Base-by-base conservation (phyloP, 1,140 invertebrate genomes). In the Ladona fulva region DNA sequence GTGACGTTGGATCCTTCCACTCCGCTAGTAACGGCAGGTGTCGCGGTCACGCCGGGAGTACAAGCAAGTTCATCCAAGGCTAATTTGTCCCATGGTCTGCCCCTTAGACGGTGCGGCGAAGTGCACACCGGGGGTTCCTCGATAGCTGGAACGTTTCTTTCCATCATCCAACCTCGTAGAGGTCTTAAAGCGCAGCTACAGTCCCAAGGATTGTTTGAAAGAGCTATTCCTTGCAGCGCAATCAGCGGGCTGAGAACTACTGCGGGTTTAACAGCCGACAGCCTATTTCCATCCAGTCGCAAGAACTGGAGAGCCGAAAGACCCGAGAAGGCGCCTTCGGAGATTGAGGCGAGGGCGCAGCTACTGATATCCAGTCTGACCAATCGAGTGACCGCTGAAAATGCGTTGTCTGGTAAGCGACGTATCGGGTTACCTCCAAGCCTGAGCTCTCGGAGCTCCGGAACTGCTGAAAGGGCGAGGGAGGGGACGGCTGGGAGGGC, bases 1-100 rank as follows among this genome's bases (percentile, higher is more conserved):
- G 92, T 93, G 7, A 92, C 89, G 82, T 94, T 93, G 29, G 89
- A 87, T 0, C 92, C 92, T 83, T 92, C 91, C 7, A 90, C 84
- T 10, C 83, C 84, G 3, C 88, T 88, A 76, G 88, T 87, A 6
- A 89, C 86, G 42, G 87, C 87, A 25, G 86, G 86, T 22, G 86
- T 84, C 0, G 87, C 85, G 22, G 87, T 85, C 22, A 92, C 90
- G 82, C 90, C 87, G 0, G 93, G 93, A 77, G 89, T 85, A 82
- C 93, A 95, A 0, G 93, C 93, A 83, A 93, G 94, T 81, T 95
- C 93, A 81, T 94, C 92, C 24, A 93, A 84, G 78, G 91, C 89
- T 29, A 95, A 86, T 75, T 89, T 87, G 82, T 93, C 90, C 93
- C 93, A 95, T 0, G 91, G 85, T 77, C 89, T 87, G 0, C 87